A percentile compares a stretch with the other conserved stretches of the same genome.
phyloP scores from a whole-genome alignment of 2,113 vertebrate genomes.

The Neodontobutis hainanensis region DNA sequence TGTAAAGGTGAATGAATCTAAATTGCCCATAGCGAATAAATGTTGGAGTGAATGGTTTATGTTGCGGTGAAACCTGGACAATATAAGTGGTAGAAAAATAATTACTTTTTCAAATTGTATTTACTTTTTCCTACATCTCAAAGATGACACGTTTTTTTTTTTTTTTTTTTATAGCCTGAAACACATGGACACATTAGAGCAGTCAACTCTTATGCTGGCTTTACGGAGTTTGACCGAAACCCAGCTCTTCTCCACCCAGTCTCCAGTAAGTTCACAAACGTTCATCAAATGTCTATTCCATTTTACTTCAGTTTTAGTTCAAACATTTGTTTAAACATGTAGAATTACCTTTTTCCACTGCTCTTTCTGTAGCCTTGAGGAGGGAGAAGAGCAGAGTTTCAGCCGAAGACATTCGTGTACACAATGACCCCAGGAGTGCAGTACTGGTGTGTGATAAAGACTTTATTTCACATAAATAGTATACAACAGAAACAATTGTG shows the following conservation, averaged over 20 bases:
- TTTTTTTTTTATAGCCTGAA: slow-evolving; percentile 61
- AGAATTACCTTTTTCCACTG: background rate
- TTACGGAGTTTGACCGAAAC: slow-evolving; percentile 81
- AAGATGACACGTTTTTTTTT: slow-evolving; percentile 5
- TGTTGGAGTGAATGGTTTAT: no score
- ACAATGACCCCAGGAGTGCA: slow-evolving; percentile 85
- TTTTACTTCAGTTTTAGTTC: background rate
- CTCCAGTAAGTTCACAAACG: slow-evolving; percentile 77
- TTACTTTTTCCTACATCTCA: background rate
- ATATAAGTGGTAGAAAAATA: no score
- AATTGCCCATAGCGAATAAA: no score
- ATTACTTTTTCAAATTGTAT: no score
- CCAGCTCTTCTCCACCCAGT: slow-evolving; percentile 81
- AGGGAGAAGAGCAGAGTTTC: slow-evolving; percentile 80
- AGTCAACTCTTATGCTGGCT: slow-evolving; percentile 86
- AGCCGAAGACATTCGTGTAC: slow-evolving; percentile 81
- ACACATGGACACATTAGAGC: slow-evolving; percentile 78
- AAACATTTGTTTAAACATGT: background rate
- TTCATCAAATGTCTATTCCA: background rate
- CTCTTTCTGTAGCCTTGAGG: slow-evolving; percentile 76
- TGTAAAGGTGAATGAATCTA: no score
- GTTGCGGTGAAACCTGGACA: no score
- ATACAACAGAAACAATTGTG: background rate
- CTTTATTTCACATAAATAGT: background rate
- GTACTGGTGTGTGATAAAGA: slow-evolving; percentile 74